These are phyloP conservation scores for Nudaria mundana DNA, from an alignment of 2,888 invertebrate species.

Conservation along the genomic window DNA sequence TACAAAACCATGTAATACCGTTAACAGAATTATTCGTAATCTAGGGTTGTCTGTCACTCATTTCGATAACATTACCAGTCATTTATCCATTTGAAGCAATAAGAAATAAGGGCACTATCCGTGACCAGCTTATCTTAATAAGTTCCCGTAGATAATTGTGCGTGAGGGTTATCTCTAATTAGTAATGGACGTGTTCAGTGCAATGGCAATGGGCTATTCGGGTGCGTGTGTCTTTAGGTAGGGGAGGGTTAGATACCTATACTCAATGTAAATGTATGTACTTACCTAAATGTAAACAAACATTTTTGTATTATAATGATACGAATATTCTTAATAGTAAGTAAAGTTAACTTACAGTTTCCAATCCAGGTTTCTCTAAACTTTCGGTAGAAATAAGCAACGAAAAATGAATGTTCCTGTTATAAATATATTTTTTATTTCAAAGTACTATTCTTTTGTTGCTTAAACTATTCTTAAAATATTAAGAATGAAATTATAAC, in stretches of 20 bases:
- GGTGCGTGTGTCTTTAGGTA: constrained; percentile 14
- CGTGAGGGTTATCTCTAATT: constrained; percentile 41
- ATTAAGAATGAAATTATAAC: no score
- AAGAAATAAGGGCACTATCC: constrained; percentile 60
- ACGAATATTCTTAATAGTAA: not conserved
- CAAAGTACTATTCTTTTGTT: no score
- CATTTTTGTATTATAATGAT: not conserved
- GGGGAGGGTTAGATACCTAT: not conserved
- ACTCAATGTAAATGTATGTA: not conserved
- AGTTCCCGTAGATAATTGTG: constrained; percentile 67
- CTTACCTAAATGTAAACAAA: not conserved
- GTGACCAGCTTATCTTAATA: constrained; percentile 74
- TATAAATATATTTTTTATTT: no score
- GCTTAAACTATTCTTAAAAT: no score
- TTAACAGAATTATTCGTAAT: constrained; percentile 67
- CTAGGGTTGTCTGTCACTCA: constrained; percentile 63
- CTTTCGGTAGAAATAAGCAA: no score
- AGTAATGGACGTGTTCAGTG: constrained; percentile 40
- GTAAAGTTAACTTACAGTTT: no score
- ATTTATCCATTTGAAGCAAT: constrained; percentile 60
- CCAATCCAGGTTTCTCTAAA: no score
- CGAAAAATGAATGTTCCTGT: no score
- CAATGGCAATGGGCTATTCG: constrained; percentile 58
- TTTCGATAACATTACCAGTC: constrained; percentile 58
- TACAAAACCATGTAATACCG: constrained; percentile 39